These are phyloP conservation scores for Coregonus sp. DNA, from an alignment of 2,797 vertebrate genomes.

Conservation along the genomic window DNA sequence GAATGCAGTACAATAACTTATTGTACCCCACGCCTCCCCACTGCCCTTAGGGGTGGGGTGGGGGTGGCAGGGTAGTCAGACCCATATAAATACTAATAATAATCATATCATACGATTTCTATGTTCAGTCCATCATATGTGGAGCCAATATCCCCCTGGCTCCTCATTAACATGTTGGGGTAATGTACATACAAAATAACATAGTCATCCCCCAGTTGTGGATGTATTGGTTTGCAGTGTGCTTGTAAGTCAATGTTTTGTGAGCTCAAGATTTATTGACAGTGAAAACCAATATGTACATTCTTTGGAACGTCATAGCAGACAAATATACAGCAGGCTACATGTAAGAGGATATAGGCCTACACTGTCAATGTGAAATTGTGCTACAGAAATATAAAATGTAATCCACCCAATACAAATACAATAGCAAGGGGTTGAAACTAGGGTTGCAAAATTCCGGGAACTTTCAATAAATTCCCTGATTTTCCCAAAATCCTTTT, in stretches of 20 bases:
- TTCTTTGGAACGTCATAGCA: neutral
- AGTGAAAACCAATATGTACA: neutral
- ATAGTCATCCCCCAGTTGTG: neutral
- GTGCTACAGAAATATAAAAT: too few species aligned
- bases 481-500: too few species aligned
- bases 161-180: conserved; percentile 11
- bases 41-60: conserved; percentile 22
- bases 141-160: neutral
- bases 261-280: neutral
- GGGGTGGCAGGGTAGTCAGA: conserved; percentile 12
- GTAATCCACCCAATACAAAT: neutral
- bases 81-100: neutral
- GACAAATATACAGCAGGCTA: neutral
- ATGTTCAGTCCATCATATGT: too few species aligned
- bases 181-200: neutral
- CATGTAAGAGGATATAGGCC: too few species aligned
- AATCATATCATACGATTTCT: too few species aligned
- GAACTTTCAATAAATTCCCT: too few species aligned
- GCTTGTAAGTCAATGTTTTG: neutral
- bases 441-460: too few species aligned
- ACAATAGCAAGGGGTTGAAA: neutral
- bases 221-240: neutral
- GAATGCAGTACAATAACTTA: conserved; percentile 63
- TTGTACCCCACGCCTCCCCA: conserved; percentile 39
- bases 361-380: too few species aligned